Evolutionary conservation across 2,888 invertebrate genomes (phyloP).

Genomic region (Cynaeus angustus): DNA sequence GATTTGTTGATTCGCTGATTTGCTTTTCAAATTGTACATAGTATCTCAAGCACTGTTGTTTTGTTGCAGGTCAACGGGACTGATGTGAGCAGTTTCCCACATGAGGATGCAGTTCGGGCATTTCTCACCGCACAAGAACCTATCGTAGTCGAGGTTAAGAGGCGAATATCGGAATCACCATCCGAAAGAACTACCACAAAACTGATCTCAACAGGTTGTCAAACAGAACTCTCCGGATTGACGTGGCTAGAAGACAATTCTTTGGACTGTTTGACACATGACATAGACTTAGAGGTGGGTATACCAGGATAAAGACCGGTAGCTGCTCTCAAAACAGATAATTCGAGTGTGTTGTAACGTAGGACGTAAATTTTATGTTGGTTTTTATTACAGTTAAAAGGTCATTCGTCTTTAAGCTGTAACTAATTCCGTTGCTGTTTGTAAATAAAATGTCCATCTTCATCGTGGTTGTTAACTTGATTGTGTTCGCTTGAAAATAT

Average conservation of each 20-base stretch:
- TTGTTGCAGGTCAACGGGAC: conserved; percentile 75
- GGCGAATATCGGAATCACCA: conserved; percentile 69
- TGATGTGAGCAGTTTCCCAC: conserved; percentile 77
- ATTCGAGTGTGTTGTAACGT: conserved; percentile 44
- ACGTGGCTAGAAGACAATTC: conserved; percentile 71
- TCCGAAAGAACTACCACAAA: conserved; percentile 57
- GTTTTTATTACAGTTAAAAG: conserved; percentile 50
- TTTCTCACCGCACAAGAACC: conserved; percentile 77
- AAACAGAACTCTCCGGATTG: conserved; percentile 73
- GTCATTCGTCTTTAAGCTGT: conserved; percentile 51
- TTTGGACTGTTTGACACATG: conserved; percentile 74
- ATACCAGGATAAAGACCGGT: conserved; percentile 25
- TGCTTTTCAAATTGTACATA: neutral
- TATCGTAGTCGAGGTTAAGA: conserved; percentile 76
- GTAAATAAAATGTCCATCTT: conserved; percentile 51
- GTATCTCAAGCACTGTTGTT: neutral
- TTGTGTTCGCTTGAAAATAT: conserved; percentile 23
- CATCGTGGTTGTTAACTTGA: conserved; percentile 46
- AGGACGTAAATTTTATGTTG: conserved; percentile 45
- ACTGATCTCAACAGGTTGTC: conserved; percentile 72
- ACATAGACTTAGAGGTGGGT: conserved; percentile 76
- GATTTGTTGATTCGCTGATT: no score
- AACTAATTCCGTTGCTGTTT: conserved; percentile 50
- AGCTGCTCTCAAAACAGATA: conserved; percentile 31
- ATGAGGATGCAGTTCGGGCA: conserved; percentile 76